A percentile compares a stretch with the other conserved stretches of the same genome.
phyloP scores from a whole-genome alignment of 2,113 vertebrate species.

The Onychostoma macrolepis region DNA sequence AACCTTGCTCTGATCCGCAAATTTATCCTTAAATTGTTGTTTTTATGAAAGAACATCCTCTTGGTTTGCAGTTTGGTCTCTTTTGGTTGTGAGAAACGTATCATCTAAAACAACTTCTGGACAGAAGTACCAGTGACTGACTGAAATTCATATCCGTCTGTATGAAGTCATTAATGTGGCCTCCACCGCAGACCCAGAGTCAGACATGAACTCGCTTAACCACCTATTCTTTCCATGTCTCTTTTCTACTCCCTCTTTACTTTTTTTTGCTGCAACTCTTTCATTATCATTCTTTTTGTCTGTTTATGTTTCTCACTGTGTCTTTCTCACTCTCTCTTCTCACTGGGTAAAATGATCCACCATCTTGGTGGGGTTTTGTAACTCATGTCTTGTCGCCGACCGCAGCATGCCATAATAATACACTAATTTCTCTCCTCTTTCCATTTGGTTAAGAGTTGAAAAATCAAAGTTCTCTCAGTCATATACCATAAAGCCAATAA shows the following conservation, averaged over 20 bases:
- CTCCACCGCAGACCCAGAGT: slow-evolving; percentile 17
- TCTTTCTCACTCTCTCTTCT: background rate
- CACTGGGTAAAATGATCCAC: background rate
- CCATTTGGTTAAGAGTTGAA: background rate
- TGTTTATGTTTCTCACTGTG: background rate
- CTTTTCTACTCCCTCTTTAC: background rate
- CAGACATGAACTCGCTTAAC: slow-evolving; percentile 32
- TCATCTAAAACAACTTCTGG: background rate
- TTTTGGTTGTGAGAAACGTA: background rate
- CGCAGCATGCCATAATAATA: background rate
- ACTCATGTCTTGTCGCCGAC: background rate
- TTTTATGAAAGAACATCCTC: background rate
- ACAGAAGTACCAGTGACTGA: background rate
- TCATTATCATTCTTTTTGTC: background rate
- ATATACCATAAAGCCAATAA: slow-evolving; percentile 36
- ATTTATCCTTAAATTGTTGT: background rate
- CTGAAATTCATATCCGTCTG: background rate
- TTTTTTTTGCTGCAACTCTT: background rate
- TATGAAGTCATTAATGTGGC: slow-evolving; percentile 22
- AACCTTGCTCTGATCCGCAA: background rate
- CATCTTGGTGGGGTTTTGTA: background rate
- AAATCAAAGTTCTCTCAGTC: background rate
- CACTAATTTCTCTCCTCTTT: background rate
- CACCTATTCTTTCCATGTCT: background rate
- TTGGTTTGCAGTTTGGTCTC: background rate